phyloP scores from a whole-genome alignment of 2,797 vertebrate genomes.

The Rhyacichthys aspro region DNA sequence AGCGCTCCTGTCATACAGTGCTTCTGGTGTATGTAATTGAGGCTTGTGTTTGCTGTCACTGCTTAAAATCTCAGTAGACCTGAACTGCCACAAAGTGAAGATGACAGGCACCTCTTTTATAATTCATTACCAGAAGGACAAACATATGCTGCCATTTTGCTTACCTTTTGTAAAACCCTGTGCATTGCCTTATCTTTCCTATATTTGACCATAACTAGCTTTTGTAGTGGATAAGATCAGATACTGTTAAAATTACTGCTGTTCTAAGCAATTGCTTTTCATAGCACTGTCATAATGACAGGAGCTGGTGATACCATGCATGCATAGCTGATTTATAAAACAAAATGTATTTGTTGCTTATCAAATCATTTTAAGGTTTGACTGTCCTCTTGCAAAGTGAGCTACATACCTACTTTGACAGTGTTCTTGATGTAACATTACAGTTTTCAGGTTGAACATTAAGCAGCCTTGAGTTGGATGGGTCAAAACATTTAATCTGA shows the following conservation, averaged over 20 bases:
- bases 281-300: background rate
- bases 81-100: conserved; percentile 54
- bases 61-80: conserved; percentile 56
- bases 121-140: conserved; percentile 72
- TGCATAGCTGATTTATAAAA: conserved; percentile 1
- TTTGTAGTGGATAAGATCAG: conserved; percentile 30
- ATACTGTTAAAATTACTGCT: conserved; percentile 21
- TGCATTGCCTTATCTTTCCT: conserved; percentile 35
- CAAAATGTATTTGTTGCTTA: conserved; percentile 4
- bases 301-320: conserved; percentile 1
- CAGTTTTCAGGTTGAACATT: background rate
- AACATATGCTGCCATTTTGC: conserved; percentile 68
- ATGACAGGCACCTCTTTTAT: conserved; percentile 65
- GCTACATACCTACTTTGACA: background rate
- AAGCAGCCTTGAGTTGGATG: no score
- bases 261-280: conserved; percentile 15
- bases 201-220: conserved; percentile 41
- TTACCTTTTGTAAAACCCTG: conserved; percentile 47
- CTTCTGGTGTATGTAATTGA: conserved; percentile 71
- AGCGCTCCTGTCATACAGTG: conserved; percentile 50
- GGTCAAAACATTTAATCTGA: no score
- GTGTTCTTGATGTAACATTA: background rate
- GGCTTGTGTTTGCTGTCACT: conserved; percentile 62
- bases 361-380: conserved; percentile 4
- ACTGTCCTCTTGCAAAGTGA: conserved; percentile 4